Percentiles rank a stretch among this genome's conserved stretches.
Evolutionary conservation across 2,113 vertebrate species (phyloP).

Genomic region (Lepus americanus): DNA sequence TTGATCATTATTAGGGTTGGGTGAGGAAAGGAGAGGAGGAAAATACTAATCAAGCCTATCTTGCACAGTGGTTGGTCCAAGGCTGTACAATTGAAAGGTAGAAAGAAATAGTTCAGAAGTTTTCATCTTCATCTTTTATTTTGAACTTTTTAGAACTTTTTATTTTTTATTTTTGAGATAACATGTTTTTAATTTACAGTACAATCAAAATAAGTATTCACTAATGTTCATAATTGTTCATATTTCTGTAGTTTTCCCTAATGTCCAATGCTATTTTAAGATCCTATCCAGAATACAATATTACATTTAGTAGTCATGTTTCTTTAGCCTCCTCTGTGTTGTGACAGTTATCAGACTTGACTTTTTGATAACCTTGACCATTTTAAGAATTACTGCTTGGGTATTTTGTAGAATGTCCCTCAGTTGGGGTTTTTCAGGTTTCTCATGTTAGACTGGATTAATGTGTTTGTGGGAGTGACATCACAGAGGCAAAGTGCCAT

Average conservation of each 20-base stretch:
- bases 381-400: slow-evolving; percentile 23
- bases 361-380: neutral
- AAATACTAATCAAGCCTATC: neutral
- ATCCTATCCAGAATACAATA: neutral
- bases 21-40: neutral
- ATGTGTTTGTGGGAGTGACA: neutral
- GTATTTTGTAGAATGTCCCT: neutral
- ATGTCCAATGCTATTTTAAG: neutral
- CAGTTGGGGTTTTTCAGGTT: neutral
- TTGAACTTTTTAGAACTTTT: neutral
- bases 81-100: slow-evolving; percentile 30
- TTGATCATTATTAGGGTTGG: neutral
- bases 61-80: slow-evolving; percentile 9
- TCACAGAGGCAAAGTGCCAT: neutral
- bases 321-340: slow-evolving; percentile 10
- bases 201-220: neutral
- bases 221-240: neutral
- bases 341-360: neutral
- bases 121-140: neutral
- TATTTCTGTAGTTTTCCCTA: slow-evolving; percentile 7
- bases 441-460: neutral
- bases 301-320: neutral
- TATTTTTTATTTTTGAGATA: too few relatives aligned
- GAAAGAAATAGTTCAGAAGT: slow-evolving; percentile 15
- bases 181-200: too few relatives aligned